Evolutionary conservation across 1,140 invertebrate species (phyloP).

Genomic region (Dolichoris vasculosae): DNA sequence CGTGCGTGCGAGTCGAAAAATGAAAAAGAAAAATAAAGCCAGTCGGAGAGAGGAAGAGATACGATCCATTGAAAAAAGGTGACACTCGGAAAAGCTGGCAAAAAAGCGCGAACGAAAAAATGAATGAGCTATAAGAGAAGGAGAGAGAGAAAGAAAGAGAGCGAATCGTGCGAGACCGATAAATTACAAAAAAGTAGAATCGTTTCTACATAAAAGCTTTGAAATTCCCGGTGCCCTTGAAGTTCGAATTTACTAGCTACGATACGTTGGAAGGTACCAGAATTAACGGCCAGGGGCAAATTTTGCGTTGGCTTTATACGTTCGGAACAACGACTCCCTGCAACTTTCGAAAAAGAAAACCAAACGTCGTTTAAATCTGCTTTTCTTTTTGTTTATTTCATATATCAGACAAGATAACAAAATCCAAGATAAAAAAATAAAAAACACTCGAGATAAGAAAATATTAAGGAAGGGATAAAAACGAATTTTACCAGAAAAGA

Average conservation of each 20-base stretch:
- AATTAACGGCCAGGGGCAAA: slow-evolving; percentile 35
- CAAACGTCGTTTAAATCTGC: slow-evolving; percentile 44
- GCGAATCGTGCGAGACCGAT: slow-evolving; percentile 44
- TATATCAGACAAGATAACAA: background rate
- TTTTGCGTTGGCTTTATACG: slow-evolving; percentile 20
- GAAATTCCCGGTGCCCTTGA: slow-evolving; percentile 58
- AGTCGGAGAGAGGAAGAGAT: slow-evolving; percentile 18
- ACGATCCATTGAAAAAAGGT: background rate
- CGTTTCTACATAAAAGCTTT: slow-evolving; percentile 53
- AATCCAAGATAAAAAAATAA: too few species aligned
- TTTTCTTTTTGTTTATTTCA: slow-evolving; percentile 25
- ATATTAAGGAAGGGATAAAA: too few species aligned
- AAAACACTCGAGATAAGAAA: too few species aligned
- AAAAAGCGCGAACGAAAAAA: slow-evolving; percentile 33
- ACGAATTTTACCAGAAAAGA: too few species aligned
- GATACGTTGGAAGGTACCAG: background rate
- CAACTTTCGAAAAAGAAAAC: background rate
- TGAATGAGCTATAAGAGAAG: slow-evolving; percentile 17
- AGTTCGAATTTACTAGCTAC: slow-evolving; percentile 50
- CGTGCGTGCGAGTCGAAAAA: slow-evolving; percentile 24
- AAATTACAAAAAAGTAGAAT: slow-evolving; percentile 60
- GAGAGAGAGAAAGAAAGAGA: slow-evolving; percentile 40
- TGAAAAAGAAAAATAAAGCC: slow-evolving; percentile 34
- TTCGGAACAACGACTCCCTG: background rate
- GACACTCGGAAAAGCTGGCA: background rate